These are phyloP conservation scores for Zosterops lateralis DNA, from an alignment of 2,113 vertebrate species.

Conservation along the genomic window DNA sequence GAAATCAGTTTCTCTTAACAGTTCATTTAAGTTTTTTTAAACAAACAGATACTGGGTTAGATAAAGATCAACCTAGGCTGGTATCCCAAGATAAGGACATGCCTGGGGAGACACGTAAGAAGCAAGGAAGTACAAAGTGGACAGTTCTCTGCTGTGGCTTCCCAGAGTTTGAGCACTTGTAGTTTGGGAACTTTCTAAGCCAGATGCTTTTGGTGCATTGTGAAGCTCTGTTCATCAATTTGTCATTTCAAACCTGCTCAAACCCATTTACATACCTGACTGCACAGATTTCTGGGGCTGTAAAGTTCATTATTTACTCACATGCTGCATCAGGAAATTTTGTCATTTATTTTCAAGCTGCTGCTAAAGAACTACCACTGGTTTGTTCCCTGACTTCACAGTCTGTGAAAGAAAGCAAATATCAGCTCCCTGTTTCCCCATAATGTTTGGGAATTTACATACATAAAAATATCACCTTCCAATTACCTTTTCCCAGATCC, in stretches of 20 bases:
- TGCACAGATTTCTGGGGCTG: not conserved
- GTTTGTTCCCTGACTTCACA: not conserved
- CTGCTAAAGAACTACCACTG: not conserved
- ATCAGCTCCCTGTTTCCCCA: not conserved
- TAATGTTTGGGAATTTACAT: not conserved
- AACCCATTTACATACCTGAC: not conserved
- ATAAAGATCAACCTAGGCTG: not conserved
- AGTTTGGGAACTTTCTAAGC: not conserved
- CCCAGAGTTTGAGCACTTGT: not conserved
- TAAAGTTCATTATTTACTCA: not conserved
- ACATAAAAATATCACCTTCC: not conserved
- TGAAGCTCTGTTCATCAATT: not conserved
- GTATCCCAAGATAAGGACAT: not conserved
- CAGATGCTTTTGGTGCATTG: not conserved
- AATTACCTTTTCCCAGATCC: not conserved
- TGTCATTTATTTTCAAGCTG: not conserved
- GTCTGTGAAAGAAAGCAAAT: not conserved
- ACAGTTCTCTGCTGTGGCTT: accelerated
- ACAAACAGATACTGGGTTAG: not conserved
- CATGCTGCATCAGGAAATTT: not conserved
- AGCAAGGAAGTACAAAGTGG: not conserved
- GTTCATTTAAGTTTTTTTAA: not conserved
- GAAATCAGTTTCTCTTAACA: not conserved
- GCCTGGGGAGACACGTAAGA: not conserved
- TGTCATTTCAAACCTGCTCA: not conserved